These are phyloP conservation scores for Pavo muticus DNA, from an alignment of 2,113 vertebrate genomes.

Conservation along the genomic window DNA sequence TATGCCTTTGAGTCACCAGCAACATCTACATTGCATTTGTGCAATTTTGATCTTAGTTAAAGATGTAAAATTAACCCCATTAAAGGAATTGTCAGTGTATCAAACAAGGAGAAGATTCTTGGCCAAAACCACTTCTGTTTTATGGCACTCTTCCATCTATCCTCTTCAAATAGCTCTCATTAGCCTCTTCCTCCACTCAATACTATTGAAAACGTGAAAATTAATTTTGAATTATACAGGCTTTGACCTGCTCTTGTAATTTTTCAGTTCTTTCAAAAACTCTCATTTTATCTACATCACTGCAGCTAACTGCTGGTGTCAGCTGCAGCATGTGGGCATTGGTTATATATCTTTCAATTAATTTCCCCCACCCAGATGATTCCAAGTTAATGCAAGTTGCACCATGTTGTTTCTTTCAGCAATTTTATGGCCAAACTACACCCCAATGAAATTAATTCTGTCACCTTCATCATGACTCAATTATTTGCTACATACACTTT, in stretches of 20 bases:
- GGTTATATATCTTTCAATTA: not conserved
- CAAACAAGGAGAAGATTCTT: not conserved
- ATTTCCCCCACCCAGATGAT: conserved; percentile 10
- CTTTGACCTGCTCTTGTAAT: not conserved
- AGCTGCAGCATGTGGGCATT: not conserved
- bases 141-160: conserved; percentile 3
- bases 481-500: not conserved
- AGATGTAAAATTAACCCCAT: not conserved
- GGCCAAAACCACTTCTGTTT: conserved; percentile 20
- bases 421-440: not conserved
- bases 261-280: not conserved
- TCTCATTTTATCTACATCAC: not conserved
- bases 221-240: conserved; percentile 18
- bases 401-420: conserved; percentile 14
- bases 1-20: not conserved
- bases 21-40: not conserved
- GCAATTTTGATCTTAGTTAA: not conserved
- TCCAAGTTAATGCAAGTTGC: not conserved
- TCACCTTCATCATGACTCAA: conserved; percentile 1
- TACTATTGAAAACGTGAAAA: conserved; percentile 1
- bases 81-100: not conserved
- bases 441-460: not conserved
- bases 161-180: conserved; percentile 41
- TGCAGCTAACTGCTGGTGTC: not conserved
- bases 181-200: not conserved